These are phyloP conservation scores for Allacma fusca DNA, from an alignment of 2,888 invertebrate species.

Conservation along the genomic window DNA sequence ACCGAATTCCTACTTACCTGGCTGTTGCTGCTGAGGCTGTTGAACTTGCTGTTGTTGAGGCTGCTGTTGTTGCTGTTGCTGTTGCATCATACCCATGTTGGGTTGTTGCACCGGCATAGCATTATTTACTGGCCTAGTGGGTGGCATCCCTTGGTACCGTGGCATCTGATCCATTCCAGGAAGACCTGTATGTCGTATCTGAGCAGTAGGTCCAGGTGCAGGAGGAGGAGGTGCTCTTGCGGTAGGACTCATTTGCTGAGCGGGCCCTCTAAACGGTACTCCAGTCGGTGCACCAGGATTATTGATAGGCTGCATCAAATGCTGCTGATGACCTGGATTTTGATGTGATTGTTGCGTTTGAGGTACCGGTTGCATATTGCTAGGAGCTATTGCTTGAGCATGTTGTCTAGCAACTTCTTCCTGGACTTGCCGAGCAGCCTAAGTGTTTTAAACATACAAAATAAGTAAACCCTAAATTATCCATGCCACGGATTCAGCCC, in stretches of 20 bases:
- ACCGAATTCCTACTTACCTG: constrained; percentile 43
- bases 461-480: background rate
- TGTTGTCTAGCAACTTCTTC: constrained; percentile 91
- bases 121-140: constrained; percentile 62
- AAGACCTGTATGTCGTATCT: constrained; percentile 57
- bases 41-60: constrained; percentile 46
- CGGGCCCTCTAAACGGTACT: constrained; percentile 57
- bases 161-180: constrained; percentile 66
- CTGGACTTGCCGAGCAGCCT: constrained; percentile 72
- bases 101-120: constrained; percentile 52
- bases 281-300: constrained; percentile 59
- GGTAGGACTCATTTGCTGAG: constrained; percentile 59
- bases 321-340: constrained; percentile 67
- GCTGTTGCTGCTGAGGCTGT: constrained; percentile 44
- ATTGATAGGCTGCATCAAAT: constrained; percentile 66
- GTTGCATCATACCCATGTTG: constrained; percentile 51
- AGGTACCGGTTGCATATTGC: constrained; percentile 70
- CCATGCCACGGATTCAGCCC: too few relatives aligned
- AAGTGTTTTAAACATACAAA: constrained; percentile 24
- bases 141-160: constrained; percentile 65
- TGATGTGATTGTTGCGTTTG: constrained; percentile 58
- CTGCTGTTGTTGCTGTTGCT: constrained; percentile 48
- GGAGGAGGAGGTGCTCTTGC: constrained; percentile 49
- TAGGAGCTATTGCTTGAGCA: constrained; percentile 70
- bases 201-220: constrained; percentile 37